Evolutionary conservation across 2,113 vertebrate genomes (phyloP), one percentile per base, ranked within the genome.

Genomic region (Nansenia antarctica): DNA sequence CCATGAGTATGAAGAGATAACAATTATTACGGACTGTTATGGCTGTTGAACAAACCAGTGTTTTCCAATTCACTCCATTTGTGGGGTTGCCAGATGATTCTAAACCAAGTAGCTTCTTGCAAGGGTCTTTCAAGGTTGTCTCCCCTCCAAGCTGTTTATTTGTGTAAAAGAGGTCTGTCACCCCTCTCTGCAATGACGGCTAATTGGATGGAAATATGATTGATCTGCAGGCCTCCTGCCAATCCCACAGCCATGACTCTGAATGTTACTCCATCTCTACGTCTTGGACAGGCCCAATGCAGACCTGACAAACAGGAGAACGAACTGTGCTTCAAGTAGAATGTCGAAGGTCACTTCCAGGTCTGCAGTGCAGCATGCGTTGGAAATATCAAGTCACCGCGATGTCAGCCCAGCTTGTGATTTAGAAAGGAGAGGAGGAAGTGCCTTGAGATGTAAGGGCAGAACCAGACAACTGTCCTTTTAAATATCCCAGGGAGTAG

Each of bases 201-300:
- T 85, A 80, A 85, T 80, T 76, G 70, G 79, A 80, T 70, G 69
- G 80, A 73, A 74, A 61, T 71, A 65, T 81, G 78, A 85, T 85
- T 76, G 78, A 87, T 81, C 80, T 49, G 14, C 68, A 8, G 18
- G 32, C n/a, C 45, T 62, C 39, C 63, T 59, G n/a, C 49, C 78
- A 62, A 59, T 66, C 49, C 55, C 57, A 12, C 18, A 61, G 70
- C 75, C 69, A 74, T 84, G 73, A 73, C 37, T 30, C 72, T 73
- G 72, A 74, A 74, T 79, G 82, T 52, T 68, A 49, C 59, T 30
- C 31, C 30, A 9, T 35, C 31, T 18, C 20, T 65, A 42, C 54
- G 55, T 65, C 62, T 49, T 42, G 14, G 11, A 18, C 49, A 37
- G 30, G 22, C 52, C 64, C 9, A 42, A 18, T 4, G 9, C 15